phyloP scores from a whole-genome alignment of 2,797 vertebrate genomes.

The Hippoglossus hippoglossus region DNA sequence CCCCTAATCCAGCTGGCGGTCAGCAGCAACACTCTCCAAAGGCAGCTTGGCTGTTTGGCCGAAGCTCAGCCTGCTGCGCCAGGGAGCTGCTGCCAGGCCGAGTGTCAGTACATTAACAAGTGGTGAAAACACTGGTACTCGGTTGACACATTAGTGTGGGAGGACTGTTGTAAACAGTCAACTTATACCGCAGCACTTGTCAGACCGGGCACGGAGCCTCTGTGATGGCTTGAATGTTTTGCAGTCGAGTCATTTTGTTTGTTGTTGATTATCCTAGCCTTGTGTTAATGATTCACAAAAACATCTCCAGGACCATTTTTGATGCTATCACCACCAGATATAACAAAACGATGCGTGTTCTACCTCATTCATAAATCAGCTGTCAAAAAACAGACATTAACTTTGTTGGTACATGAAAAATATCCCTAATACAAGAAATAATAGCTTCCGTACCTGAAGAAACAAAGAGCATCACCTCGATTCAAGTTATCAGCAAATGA shows the following conservation, averaged over 20 bases:
- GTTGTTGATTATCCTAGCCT: conserved; percentile 1
- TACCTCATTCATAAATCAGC: not conserved
- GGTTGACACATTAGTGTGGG: conserved; percentile 39
- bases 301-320: not conserved
- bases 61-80: conserved; percentile 40
- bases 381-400: not conserved
- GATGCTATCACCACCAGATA: no score
- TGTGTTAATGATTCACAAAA: not conserved
- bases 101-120: conserved; percentile 53
- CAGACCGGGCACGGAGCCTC: not conserved
- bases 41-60: conserved; percentile 53
- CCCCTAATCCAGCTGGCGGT: conserved; percentile 71
- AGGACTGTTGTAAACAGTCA: conserved; percentile 38
- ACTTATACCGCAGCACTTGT: conserved; percentile 13
- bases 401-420: not conserved
- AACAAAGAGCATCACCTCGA: not conserved
- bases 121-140: conserved; percentile 30
- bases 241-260: conserved; percentile 8
- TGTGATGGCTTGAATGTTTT: conserved; percentile 15
- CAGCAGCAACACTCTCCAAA: conserved; percentile 60
- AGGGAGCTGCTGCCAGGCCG: conserved; percentile 47
- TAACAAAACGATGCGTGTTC: not conserved
- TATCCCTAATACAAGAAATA: not conserved
- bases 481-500: not conserved
- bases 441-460: not conserved